A percentile compares a stretch with the other conserved stretches of the same genome.
phyloP scores from a whole-genome alignment of 2,888 invertebrate species.

The Chrysopilus asiliformis region DNA sequence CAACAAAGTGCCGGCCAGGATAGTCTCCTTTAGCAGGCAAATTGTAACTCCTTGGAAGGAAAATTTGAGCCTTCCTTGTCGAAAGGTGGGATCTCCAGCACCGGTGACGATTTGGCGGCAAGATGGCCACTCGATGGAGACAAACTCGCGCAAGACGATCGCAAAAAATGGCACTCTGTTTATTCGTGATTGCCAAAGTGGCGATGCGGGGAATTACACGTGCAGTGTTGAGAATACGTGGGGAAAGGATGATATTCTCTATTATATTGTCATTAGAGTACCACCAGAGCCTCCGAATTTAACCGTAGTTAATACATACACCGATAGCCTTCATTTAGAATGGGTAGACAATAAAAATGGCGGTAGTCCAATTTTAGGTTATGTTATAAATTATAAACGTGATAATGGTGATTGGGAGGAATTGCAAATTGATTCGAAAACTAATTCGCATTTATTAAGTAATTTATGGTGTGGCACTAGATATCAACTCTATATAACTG shows the following conservation, averaged over 20 bases:
- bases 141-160: slow-evolving; percentile 51
- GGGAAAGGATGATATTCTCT: slow-evolving; percentile 71
- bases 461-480: slow-evolving; percentile 80
- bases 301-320: slow-evolving; percentile 67
- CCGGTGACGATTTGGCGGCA: slow-evolving; percentile 68
- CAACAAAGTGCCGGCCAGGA: slow-evolving; percentile 71
- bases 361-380: slow-evolving; percentile 68
- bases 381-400: slow-evolving; percentile 79
- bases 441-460: slow-evolving; percentile 62
- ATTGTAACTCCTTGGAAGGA: slow-evolving; percentile 79
- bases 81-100: slow-evolving; percentile 68
- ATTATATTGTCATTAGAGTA: slow-evolving; percentile 53
- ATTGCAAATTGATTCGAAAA: slow-evolving; percentile 68
- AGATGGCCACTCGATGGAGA: slow-evolving; percentile 60
- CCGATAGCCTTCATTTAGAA: slow-evolving; percentile 66
- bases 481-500: slow-evolving; percentile 78
- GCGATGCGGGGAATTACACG: slow-evolving; percentile 82
- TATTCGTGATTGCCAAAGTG: slow-evolving; percentile 59
- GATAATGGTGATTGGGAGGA: slow-evolving; percentile 90
- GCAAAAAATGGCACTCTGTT: slow-evolving; percentile 58
- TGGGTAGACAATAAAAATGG: slow-evolving; percentile 73
- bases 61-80: slow-evolving; percentile 68
- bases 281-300: slow-evolving; percentile 78
- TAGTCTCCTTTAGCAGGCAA: slow-evolving; percentile 73
- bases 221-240: slow-evolving; percentile 74